Percentiles rank a stretch among this genome's conserved stretches.
These are phyloP conservation scores for Philereme vetulata DNA, from an alignment of 2,888 invertebrate species.

Conservation along the genomic window DNA sequence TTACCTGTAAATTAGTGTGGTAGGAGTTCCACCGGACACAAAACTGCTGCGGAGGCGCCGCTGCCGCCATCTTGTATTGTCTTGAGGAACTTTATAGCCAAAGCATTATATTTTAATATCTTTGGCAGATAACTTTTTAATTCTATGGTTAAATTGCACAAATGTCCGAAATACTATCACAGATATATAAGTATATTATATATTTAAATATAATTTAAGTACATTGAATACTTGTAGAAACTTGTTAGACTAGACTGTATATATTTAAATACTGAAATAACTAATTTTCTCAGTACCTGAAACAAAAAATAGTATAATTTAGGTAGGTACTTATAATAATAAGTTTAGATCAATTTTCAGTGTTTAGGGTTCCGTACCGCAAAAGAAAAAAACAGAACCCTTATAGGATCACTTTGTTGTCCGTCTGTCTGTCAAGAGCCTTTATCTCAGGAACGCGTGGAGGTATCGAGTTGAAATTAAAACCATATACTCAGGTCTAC, in stretches of 20 bases:
- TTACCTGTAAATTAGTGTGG: slow-evolving; percentile 89
- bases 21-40: slow-evolving; percentile 93
- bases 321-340: too few species aligned
- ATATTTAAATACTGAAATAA: slow-evolving; percentile 64
- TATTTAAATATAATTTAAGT: slow-evolving; percentile 61
- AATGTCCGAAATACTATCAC: slow-evolving; percentile 43
- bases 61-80: slow-evolving; percentile 64
- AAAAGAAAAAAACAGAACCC: too few species aligned
- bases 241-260: slow-evolving; percentile 72
- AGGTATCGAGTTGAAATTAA: too few species aligned
- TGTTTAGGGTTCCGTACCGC: too few species aligned
- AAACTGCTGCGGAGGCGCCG: slow-evolving; percentile 85
- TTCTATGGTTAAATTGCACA: slow-evolving; percentile 58
- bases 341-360: too few species aligned
- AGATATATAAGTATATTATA: slow-evolving; percentile 44
- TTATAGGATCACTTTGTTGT: too few species aligned
- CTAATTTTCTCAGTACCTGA: slow-evolving; percentile 53
- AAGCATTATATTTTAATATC: slow-evolving; percentile 47
- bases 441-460: too few species aligned
- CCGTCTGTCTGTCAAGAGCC: too few species aligned
- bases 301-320: slow-evolving; percentile 42
- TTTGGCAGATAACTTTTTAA: slow-evolving; percentile 52
- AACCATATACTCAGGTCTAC: too few species aligned
- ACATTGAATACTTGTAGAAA: slow-evolving; percentile 74
- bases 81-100: slow-evolving; percentile 39